Base-by-base conservation (phyloP, 2,888 invertebrate genomes). In the Conistra vaccinii region DNA sequence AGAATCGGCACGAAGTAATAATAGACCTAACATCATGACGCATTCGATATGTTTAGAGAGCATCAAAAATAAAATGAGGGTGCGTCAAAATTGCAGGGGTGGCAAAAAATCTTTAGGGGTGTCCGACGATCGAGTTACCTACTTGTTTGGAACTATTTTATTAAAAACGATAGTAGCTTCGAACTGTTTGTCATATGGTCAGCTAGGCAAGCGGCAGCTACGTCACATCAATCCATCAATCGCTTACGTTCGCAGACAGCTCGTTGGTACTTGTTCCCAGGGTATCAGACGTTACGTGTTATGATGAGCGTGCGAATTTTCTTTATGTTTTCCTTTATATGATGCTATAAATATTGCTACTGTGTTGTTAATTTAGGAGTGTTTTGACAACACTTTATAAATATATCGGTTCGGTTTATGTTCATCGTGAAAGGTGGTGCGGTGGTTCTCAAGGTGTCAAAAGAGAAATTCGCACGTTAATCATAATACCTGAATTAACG, bases 281-380 rank as follows among this genome's bases (percentile, higher is more conserved):
- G 69, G 60, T 72, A 55, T 75, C 68, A 67, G 68, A 65, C 73
- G 45, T 66, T 35, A 57, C 29, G 48, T 73, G 77, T 84, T 69
- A 72, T 77, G 69, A 77, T 73, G 67, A 58, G 60, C 70, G 74
- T 77, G 81, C 70, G 79, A 77, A 67, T 82, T 75, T 81, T 67
- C 70, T 57, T 65, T 67, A 73, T 80, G 73, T 71, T 79, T 79
- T 72, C 66, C 23, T 71, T 57, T 17, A 60, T 55, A 51, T 39
- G 51, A 51, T 61, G 71, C 62, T 81, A 76, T 58, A 71, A 80
- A 80, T 81, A 81, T 62, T 70, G 62, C 63, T 76, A 70, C 76
- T 76, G 76, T 76, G 67, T 70, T 60, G 58, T 51, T 58, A 63
- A 81, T 76, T 81, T 81, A 69, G 67, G 57, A 35, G 60, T 81